Evolutionary conservation across 2,797 vertebrate species (phyloP), one percentile per base, ranked within the genome.

Genomic region (Meriones psammophilus): DNA sequence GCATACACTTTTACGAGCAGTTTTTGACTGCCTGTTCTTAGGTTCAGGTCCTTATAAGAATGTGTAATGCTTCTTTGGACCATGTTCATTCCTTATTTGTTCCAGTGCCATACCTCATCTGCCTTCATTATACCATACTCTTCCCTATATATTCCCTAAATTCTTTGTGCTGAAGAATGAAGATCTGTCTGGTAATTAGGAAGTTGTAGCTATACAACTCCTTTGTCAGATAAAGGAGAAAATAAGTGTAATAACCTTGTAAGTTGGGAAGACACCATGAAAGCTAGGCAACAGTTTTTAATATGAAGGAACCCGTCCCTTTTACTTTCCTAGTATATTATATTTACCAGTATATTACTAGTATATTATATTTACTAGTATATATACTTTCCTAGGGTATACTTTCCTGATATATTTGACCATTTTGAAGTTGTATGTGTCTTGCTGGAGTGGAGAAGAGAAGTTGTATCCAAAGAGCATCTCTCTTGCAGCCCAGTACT

Each of bases 161-260:
- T 64, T 42, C 58, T 96, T 87, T 69, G 54, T 94, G 33, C 92
- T 93, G 92, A 15, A 50, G 64, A 94, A 88, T 92, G 28, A 88
- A 95, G 46, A n/a, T 77, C 56, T 58, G 0, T 89, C 46, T 74
- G 89, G 33, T 83, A 71, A 60, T 76, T 68, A 94, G 78, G 58
- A 95, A 77, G 83, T 46, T 96, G 56, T 87, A 78, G 86, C 33
- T 24, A 4, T 84, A 68, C 58, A 62, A 60, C 89, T 96, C 85
- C 94, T 90, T 96, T 71, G 80, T 73, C 88, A 64, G 68, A 83
- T 74, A 78, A 74, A 94, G 78, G 26, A 84, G 77, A 24, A 89
- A 76, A n/a, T 77, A 89, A 80, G 26, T 88, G 12, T 50, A 78
- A 71, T 78, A 88, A 39, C 20, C 77, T 94, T 56, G 4, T 30